Conservation (phyloP, 2,888 invertebrate species). For the Cheilosia soror region DNA sequence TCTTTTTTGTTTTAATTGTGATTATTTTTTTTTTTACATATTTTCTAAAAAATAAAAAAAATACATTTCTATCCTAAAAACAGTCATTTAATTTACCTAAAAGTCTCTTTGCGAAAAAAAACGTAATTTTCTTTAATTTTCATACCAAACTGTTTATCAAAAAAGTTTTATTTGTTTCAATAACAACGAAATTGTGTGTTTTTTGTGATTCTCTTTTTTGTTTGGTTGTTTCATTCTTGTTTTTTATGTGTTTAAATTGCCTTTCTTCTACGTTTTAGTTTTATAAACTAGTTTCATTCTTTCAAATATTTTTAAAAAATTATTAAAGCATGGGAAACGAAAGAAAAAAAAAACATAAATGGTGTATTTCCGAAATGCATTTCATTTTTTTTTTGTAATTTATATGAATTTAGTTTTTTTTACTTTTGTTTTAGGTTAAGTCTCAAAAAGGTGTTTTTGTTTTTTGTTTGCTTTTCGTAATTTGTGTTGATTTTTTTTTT, state of each 20-base stretch:
- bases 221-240: slow-evolving; percentile 30
- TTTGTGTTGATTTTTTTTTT: slow-evolving; percentile 35
- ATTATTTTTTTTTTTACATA: slow-evolving; percentile 57
- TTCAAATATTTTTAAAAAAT: slow-evolving; percentile 56
- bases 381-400: slow-evolving; percentile 37
- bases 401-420: slow-evolving; percentile 26
- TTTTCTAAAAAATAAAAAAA: slow-evolving; percentile 64
- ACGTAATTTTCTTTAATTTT: slow-evolving; percentile 28
- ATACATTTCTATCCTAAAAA: slow-evolving; percentile 71
- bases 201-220: slow-evolving; percentile 20
- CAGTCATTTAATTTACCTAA: slow-evolving; percentile 74
- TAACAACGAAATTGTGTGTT: slow-evolving; percentile 21
- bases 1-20: slow-evolving; percentile 31
- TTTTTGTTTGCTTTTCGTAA: slow-evolving; percentile 24
- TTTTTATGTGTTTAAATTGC: not conserved
- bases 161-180: slow-evolving; percentile 31
- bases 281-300: slow-evolving; percentile 55
- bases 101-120: slow-evolving; percentile 74
- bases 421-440: slow-evolving; percentile 56
- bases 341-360: slow-evolving; percentile 10
- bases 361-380: slow-evolving; percentile 52
- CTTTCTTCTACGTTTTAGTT: slow-evolving; percentile 51
- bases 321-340: slow-evolving; percentile 58
- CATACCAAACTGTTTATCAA: slow-evolving; percentile 50
- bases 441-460: slow-evolving; percentile 55